Conservation (phyloP, 2,888 invertebrate species). For the Caenorhabditis doughertyi region DNA sequence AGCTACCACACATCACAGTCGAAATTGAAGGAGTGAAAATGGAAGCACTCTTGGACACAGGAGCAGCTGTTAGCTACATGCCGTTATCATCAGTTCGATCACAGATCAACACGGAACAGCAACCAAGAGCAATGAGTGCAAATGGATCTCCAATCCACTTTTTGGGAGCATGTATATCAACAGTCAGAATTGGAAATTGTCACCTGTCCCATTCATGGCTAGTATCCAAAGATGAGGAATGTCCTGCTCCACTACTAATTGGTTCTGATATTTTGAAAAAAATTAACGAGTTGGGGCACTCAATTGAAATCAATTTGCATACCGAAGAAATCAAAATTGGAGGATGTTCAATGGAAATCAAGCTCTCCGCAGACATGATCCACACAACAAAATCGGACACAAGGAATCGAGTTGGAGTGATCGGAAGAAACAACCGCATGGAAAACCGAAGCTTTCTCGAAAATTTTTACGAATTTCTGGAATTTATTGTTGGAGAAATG, state of each 20-base stretch:
- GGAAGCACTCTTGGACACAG: slow-evolving; percentile 11
- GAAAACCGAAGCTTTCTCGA: too few relatives aligned
- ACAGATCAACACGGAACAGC: background rate
- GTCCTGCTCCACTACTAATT: slow-evolving; percentile 16
- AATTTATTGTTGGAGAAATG: too few relatives aligned
- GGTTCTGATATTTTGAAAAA: slow-evolving; percentile 9
- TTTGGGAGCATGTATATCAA: background rate
- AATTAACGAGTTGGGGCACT: background rate
- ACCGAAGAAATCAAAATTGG: background rate
- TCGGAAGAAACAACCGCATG: too few relatives aligned
- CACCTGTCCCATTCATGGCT: background rate
- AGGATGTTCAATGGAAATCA: background rate
- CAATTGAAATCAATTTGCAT: background rate
- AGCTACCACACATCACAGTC: background rate
- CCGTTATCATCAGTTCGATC: background rate
- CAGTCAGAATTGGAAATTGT: background rate
- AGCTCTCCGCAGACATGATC: too few relatives aligned
- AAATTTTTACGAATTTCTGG: too few relatives aligned
- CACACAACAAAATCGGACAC: too few relatives aligned
- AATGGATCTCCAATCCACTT: slow-evolving; percentile 10
- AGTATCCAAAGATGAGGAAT: background rate
- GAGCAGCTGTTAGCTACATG: slow-evolving; percentile 4
- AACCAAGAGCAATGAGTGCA: background rate
- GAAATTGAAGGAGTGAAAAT: background rate
- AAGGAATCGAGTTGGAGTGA: too few relatives aligned